Percentiles rank a stretch among this genome's conserved stretches.
These are phyloP conservation scores for Drosophila repleta DNA, from an alignment of 1,140 invertebrate species.

Conservation along the genomic window DNA sequence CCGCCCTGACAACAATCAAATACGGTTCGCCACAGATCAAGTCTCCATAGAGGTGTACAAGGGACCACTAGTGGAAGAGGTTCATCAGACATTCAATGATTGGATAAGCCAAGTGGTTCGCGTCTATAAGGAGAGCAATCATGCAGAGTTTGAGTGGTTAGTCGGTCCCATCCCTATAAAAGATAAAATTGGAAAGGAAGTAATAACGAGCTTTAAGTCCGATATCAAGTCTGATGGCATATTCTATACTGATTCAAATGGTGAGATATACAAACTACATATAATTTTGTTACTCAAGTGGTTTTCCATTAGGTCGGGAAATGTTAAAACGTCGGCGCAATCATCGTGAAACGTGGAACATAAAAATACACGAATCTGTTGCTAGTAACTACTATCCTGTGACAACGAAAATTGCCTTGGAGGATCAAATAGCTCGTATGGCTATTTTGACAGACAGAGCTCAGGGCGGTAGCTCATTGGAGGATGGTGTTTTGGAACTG, in stretches of 20 bases:
- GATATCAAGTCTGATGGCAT: slow-evolving; percentile 87
- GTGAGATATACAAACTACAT: slow-evolving; percentile 69
- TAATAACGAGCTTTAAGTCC: slow-evolving; percentile 90
- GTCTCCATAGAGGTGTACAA: slow-evolving; percentile 84
- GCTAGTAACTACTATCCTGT: slow-evolving; percentile 97
- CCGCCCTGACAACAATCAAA: slow-evolving; percentile 86
- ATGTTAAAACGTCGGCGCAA: slow-evolving; percentile 91
- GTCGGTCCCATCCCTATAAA: slow-evolving; percentile 96
- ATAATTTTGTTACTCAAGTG: background rate
- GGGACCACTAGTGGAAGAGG: slow-evolving; percentile 92
- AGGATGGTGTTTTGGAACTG: slow-evolving; percentile 90
- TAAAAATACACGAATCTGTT: slow-evolving; percentile 53
- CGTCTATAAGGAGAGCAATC: slow-evolving; percentile 88
- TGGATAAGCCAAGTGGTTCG: slow-evolving; percentile 94
- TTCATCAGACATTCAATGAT: slow-evolving; percentile 90
- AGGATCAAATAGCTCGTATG: slow-evolving; percentile 84
- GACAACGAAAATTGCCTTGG: slow-evolving; percentile 91
- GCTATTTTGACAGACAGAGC: slow-evolving; percentile 93
- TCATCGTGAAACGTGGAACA: slow-evolving; percentile 85
- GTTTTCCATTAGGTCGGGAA: slow-evolving; percentile 87
- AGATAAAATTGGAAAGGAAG: slow-evolving; percentile 92
- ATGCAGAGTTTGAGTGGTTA: slow-evolving; percentile 95
- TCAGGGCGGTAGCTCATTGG: slow-evolving; percentile 93
- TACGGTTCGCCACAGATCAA: slow-evolving; percentile 29
- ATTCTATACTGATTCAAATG: slow-evolving; percentile 97